Evolutionary conservation across 92 coral and sea anemone genomes (phyloP).

Genomic region (Blastomussa wellsi): DNA sequence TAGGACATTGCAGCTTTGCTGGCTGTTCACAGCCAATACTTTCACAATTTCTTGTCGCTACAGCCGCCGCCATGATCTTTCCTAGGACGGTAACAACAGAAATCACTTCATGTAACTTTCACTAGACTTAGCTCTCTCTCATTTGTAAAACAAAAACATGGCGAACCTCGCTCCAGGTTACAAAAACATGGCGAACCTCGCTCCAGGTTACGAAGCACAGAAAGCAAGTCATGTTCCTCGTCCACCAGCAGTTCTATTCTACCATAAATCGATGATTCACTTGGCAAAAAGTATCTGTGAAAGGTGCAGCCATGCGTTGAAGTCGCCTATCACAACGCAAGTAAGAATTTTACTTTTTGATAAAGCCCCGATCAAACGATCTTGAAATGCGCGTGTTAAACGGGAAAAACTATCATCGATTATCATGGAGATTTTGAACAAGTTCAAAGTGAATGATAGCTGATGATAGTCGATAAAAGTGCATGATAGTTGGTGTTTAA

Average conservation of each 20-base stretch:
- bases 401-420: too few species aligned
- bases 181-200: slow-evolving; percentile 33
- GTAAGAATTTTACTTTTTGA: not conserved
- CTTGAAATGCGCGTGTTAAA: too few species aligned
- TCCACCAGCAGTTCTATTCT: slow-evolving; percentile 91
- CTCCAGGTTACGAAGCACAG: not conserved
- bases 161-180: slow-evolving; percentile 4
- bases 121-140: slow-evolving; percentile 20
- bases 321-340: slow-evolving; percentile 44
- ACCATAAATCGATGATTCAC: slow-evolving; percentile 85
- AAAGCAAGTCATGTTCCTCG: slow-evolving; percentile 55
- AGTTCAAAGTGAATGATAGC: too few species aligned
- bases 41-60: slow-evolving; percentile 54
- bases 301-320: slow-evolving; percentile 60
- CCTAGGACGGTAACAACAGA: not conserved
- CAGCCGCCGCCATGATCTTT: slow-evolving; percentile 29
- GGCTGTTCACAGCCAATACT: slow-evolving; percentile 82
- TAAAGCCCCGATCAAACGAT: too few species aligned
- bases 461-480: too few species aligned
- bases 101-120: not conserved
- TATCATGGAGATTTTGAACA: too few species aligned
- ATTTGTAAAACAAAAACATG: not conserved
- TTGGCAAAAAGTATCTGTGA: slow-evolving; percentile 89
- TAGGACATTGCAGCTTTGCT: slow-evolving; percentile 94
- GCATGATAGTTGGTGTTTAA: too few species aligned